These are phyloP conservation scores for Thalassophryne amazonica DNA, from an alignment of 2,797 vertebrate species.

Conservation along the genomic window DNA sequence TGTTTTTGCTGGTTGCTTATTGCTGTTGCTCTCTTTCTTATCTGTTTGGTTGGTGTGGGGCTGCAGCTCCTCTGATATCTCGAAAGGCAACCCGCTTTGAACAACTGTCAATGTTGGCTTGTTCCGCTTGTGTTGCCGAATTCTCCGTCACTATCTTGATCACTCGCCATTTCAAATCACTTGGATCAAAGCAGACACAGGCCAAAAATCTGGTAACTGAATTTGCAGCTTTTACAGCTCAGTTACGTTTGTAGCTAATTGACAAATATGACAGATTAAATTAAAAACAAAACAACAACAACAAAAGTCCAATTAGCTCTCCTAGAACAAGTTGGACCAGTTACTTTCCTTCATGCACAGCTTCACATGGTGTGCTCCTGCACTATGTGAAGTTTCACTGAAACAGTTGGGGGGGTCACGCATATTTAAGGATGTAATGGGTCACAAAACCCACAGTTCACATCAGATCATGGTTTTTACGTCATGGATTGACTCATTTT, in stretches of 20 bases:
- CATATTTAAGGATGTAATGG: no score
- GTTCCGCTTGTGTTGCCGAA: not conserved
- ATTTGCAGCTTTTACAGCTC: not conserved
- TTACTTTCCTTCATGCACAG: no score
- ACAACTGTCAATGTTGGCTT: slow-evolving; percentile 38
- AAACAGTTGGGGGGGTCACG: no score
- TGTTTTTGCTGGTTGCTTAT: slow-evolving; percentile 52
- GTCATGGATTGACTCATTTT: no score
- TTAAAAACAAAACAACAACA: not conserved
- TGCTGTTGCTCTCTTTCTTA: slow-evolving; percentile 66
- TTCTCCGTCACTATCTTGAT: slow-evolving; percentile 1
- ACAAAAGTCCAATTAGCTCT: no score
- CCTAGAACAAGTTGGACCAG: no score
- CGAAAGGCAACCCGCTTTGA: slow-evolving; percentile 40
- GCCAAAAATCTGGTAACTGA: slow-evolving; percentile 3
- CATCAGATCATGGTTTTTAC: no score
- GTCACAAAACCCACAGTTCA: no score
- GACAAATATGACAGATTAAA: not conserved
- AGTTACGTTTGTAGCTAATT: no score
- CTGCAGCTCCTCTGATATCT: slow-evolving; percentile 53
- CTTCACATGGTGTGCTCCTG: no score
- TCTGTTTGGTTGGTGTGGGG: slow-evolving; percentile 40
- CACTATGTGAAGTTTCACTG: no score
- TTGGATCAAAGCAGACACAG: slow-evolving; percentile 30
- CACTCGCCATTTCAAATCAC: slow-evolving; percentile 24